Evolutionary conservation across 2,797 vertebrate genomes (phyloP).

Genomic region (Brachyrhaphis roseni): DNA sequence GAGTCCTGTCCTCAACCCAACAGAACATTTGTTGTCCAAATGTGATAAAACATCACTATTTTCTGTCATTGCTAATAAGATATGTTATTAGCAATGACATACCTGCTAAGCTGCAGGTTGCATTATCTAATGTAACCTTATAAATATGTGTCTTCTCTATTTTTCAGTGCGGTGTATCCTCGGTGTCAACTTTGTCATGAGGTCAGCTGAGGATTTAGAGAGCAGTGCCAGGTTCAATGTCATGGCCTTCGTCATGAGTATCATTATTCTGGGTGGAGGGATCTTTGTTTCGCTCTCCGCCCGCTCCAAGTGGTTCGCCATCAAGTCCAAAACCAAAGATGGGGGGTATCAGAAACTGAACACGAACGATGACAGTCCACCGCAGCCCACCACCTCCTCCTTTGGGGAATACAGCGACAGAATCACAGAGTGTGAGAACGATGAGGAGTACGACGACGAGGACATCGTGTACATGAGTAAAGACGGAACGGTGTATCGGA

Average conservation of each 20-base stretch:
- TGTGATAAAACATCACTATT: not conserved
- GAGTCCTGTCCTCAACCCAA: not conserved
- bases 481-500: constrained; percentile 92
- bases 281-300: constrained; percentile 81
- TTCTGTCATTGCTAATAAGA: not conserved
- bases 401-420: constrained; percentile 85
- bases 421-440: constrained; percentile 67
- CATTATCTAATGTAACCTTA: not conserved
- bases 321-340: constrained; percentile 50
- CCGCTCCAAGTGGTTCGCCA: constrained; percentile 45
- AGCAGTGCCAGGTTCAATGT: constrained; percentile 64
- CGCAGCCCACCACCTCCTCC: constrained; percentile 58
- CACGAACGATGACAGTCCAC: constrained; percentile 33
- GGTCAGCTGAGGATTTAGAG: not conserved
- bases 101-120: not conserved
- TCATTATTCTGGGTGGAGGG: constrained; percentile 76
- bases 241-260: constrained; percentile 73
- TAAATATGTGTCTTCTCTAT: not conserved
- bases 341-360: constrained; percentile 84
- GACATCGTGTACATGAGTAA: constrained; percentile 95
- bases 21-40: not conserved
- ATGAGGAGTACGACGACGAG: constrained; percentile 83
- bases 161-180: constrained; percentile 73
- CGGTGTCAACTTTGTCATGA: constrained; percentile 58
- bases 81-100: no score